Evolutionary conservation across 1,140 invertebrate genomes (phyloP).

Genomic region (Atopsyche davidsoni): DNA sequence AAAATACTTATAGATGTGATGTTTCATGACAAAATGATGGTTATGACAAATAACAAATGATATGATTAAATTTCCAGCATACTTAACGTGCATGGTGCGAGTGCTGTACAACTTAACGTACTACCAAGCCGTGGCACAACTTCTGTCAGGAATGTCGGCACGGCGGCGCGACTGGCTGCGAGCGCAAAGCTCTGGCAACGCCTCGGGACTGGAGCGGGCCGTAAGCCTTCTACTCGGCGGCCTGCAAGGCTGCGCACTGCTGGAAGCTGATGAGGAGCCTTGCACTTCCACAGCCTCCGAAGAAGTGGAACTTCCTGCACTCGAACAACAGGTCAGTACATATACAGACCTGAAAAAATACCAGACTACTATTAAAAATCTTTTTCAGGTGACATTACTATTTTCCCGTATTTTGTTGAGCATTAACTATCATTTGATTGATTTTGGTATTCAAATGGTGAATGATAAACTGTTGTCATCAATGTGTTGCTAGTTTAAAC

Average conservation of each 20-base stretch:
- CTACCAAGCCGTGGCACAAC: conserved; percentile 75
- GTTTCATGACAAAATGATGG: too few species aligned
- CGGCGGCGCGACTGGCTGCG: conserved; percentile 40
- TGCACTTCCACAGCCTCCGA: conserved; percentile 26
- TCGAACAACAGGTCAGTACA: conserved; percentile 24
- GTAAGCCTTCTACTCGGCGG: conserved; percentile 33
- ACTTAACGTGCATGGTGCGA: conserved; percentile 79
- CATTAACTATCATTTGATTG: too few species aligned
- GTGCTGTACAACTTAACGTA: conserved; percentile 83
- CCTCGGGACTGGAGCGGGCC: conserved; percentile 23
- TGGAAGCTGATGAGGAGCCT: conserved; percentile 32
- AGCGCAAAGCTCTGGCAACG: conserved; percentile 30
- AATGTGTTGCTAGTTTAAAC: too few species aligned
- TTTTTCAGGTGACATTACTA: too few species aligned
- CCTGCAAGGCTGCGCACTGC: conserved; percentile 37
- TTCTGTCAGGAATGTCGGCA: conserved; percentile 60
- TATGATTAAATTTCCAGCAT: conserved; percentile 54
- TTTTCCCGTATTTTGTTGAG: too few species aligned
- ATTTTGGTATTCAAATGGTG: too few species aligned
- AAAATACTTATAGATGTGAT: too few species aligned
- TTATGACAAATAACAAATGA: conserved; percentile 8
- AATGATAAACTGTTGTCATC: too few species aligned
- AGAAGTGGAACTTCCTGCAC: conserved; percentile 10
- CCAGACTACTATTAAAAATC: too few species aligned
- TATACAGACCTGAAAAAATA: too few species aligned